Percentiles rank a stretch among this genome's conserved stretches.
These are phyloP conservation scores for Tachystola acroxantha DNA, from an alignment of 2,888 invertebrate species.

Conservation along the genomic window DNA sequence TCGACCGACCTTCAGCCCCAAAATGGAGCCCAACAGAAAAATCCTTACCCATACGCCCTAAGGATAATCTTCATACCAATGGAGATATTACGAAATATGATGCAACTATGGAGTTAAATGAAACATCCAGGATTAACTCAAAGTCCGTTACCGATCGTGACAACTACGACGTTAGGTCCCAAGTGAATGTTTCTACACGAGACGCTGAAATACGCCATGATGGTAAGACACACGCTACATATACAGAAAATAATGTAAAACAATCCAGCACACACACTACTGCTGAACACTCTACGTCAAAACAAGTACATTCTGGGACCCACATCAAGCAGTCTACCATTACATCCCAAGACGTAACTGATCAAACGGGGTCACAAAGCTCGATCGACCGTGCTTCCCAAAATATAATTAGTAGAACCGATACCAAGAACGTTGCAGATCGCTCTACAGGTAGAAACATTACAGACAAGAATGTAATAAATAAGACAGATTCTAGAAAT, in stretches of 20 bases:
- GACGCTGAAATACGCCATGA: slow-evolving; percentile 30
- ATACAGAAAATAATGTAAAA: slow-evolving; percentile 33
- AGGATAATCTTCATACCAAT: slow-evolving; percentile 76
- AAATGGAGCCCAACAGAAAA: slow-evolving; percentile 56
- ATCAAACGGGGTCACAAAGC: slow-evolving; percentile 40
- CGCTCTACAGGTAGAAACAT: slow-evolving; percentile 35
- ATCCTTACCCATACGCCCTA: slow-evolving; percentile 55
- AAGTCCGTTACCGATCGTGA: slow-evolving; percentile 35
- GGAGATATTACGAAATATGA: slow-evolving; percentile 46
- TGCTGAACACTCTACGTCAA: slow-evolving; percentile 30
- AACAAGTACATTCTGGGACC: slow-evolving; percentile 35
- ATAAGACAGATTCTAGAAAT: slow-evolving; percentile 44
- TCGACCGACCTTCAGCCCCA: slow-evolving; percentile 53
- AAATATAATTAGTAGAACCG: slow-evolving; percentile 37
- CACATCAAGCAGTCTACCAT: slow-evolving; percentile 31
- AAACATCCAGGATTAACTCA: slow-evolving; percentile 58
- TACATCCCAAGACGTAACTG: slow-evolving; percentile 29
- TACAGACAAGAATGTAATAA: slow-evolving; percentile 34
- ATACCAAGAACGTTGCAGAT: slow-evolving; percentile 30
- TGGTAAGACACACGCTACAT: slow-evolving; percentile 28
- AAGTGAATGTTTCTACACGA: slow-evolving; percentile 37
- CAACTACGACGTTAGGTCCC: slow-evolving; percentile 27
- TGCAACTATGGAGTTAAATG: slow-evolving; percentile 24
- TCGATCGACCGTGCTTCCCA: slow-evolving; percentile 61
- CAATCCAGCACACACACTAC: slow-evolving; percentile 32